phyloP scores from a whole-genome alignment of 2,113 vertebrate genomes.

The Pseudopodoces humilis region DNA sequence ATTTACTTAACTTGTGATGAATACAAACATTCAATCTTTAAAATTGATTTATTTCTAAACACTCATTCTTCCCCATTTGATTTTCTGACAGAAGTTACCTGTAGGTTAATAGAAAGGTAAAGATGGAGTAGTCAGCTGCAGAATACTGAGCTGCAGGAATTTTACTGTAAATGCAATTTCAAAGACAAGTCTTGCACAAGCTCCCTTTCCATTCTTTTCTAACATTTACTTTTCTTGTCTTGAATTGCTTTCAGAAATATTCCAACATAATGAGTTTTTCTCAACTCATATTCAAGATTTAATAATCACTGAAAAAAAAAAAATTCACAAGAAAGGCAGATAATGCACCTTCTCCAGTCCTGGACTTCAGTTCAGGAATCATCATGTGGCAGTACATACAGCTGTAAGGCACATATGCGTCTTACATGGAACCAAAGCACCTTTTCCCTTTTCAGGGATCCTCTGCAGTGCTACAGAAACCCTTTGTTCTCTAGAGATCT shows the following conservation, averaged over 20 bases:
- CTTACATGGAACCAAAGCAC: background rate
- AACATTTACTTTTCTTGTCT: conserved; percentile 51
- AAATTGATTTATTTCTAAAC: conserved; percentile 64
- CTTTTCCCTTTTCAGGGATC: background rate
- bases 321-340: conserved; percentile 13
- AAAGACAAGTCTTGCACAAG: background rate
- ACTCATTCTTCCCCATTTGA: conserved; percentile 62
- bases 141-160: conserved; percentile 24
- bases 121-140: conserved; percentile 19
- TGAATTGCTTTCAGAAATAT: conserved; percentile 53
- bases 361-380: background rate
- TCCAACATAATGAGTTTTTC: conserved; percentile 9
- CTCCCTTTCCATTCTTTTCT: conserved; percentile 24
- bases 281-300: conserved; percentile 35
- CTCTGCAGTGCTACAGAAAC: background rate
- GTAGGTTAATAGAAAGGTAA: conserved; percentile 61
- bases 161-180: conserved; percentile 57
- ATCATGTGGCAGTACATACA: background rate
- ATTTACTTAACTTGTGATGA: conserved; percentile 52
- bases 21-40: conserved; percentile 35
- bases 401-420: background rate
- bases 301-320: conserved; percentile 18
- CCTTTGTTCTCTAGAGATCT: background rate
- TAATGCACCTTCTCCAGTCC: background rate
- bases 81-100: conserved; percentile 72